Base-by-base conservation (phyloP, 2,888 invertebrate genomes). In the Linnaemya vulpina region DNA sequence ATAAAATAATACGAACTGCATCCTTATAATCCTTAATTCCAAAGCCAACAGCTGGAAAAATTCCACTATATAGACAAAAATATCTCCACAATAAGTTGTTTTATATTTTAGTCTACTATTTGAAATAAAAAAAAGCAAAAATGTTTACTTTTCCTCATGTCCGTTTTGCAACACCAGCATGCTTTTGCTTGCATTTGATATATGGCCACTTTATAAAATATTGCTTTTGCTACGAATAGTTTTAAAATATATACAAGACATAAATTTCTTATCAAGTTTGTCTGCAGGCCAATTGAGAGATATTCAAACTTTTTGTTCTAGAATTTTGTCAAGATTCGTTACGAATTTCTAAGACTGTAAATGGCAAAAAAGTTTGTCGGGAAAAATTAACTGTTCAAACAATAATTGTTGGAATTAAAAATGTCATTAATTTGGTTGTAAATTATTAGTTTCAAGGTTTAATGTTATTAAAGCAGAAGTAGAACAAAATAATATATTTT, bases 211-310 rank as follows among this genome's bases (percentile, higher is more conserved):
- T 49, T 13, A 13, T 7, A 49, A 49, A 49, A 49, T 8, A 67
- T 46, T 3, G 25, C n/a, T 17, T 67, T 67, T 30, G 67, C 22
- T 13, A 35, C 5, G 22, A 3, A 43, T 43, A 63, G 43, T 30
- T 67, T 30, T 30, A n/a, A 67, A 67, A 67, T 67, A 43, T 43
- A 13, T 40, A 11, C 30, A 15, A 7, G 43, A 63, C 43, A 63
- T 10, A n/a, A 40, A 40, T 63, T 22, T 43, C 7, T 22, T 43
- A 13, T 22, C 22, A 58, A 30, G 30, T 49, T 30, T 46, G n/a
- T 22, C 8, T 49, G 30, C 0, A 49, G 30, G 49, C 11, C 49
- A 67, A 43, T 25, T n/a, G 25, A n/a, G 46, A 20, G 25, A 46
- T 25, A 65, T 25, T 25, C 11, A 67, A 20, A 17, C 7, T 17